These are phyloP conservation scores for Ophioderma brevispina DNA, from an alignment of 35 echinoderm and acorn worm species.

Conservation along the genomic window DNA sequence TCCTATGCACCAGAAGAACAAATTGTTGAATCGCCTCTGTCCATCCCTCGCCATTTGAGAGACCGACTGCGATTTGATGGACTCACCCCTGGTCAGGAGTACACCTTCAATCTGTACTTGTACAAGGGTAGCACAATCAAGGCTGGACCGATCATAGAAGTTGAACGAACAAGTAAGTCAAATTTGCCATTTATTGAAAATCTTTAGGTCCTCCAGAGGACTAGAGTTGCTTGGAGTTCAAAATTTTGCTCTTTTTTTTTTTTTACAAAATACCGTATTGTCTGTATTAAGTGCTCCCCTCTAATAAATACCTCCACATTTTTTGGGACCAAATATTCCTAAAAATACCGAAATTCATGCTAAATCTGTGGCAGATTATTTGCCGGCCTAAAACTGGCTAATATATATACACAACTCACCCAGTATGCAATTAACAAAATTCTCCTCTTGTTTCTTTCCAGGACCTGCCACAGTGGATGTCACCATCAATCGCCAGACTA, in stretches of 20 bases:
- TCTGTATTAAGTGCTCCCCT: no score
- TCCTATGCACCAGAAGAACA: constrained; percentile 46
- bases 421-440: neutral
- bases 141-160: constrained; percentile 27
- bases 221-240: no score
- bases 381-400: no score
- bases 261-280: no score
- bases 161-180: constrained; percentile 63
- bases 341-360: no score
- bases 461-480: constrained; percentile 22
- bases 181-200: no score
- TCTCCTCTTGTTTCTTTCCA: neutral
- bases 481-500: neutral
- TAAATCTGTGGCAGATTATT: no score
- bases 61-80: constrained; percentile 20
- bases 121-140: constrained; percentile 37
- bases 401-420: no score
- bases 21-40: constrained; percentile 28
- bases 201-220: no score
- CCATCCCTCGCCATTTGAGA: constrained; percentile 10
- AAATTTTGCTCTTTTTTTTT: no score
- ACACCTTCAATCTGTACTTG: constrained; percentile 70
- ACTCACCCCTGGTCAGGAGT: constrained; percentile 62
- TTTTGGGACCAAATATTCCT: no score
- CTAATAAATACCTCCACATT: no score